Conservation (phyloP, 2,113 vertebrate genomes). For the Vidua chalybeata region DNA sequence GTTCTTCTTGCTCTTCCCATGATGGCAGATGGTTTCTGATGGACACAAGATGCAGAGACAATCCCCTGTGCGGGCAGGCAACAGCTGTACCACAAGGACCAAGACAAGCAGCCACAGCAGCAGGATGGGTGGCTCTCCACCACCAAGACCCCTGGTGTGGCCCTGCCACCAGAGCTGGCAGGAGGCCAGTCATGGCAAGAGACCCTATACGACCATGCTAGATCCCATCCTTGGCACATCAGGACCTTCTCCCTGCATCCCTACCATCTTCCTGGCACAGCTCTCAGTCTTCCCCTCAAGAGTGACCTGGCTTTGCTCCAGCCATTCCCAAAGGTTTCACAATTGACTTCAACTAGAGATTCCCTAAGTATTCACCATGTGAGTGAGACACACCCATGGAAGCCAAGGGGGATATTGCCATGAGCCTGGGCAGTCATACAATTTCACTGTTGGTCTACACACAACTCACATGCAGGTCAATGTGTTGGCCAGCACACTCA, state of each 20-base stretch:
- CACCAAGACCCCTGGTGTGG: rapidly evolving
- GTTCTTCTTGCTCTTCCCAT: neutral
- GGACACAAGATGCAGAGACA: neutral
- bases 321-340: neutral
- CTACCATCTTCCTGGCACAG: neutral
- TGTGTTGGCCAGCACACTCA: neutral
- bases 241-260: neutral
- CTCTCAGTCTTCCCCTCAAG: neutral
- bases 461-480: rapidly evolving
- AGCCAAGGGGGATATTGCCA: neutral
- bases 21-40: neutral
- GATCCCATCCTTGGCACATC: neutral
- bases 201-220: rapidly evolving
- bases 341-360: neutral
- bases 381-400: rapidly evolving
- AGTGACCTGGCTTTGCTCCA: neutral
- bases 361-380: rapidly evolving
- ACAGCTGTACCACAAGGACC: rapidly evolving
- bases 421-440: rapidly evolving
- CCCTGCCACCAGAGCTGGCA: rapidly evolving
- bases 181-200: neutral
- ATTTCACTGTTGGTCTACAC: neutral
- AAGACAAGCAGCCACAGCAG: rapidly evolving
- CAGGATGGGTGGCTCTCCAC: neutral
- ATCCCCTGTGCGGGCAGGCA: rapidly evolving